These are phyloP conservation scores for Sandelia bainsii DNA, from an alignment of 2,797 vertebrate species.

Conservation along the genomic window DNA sequence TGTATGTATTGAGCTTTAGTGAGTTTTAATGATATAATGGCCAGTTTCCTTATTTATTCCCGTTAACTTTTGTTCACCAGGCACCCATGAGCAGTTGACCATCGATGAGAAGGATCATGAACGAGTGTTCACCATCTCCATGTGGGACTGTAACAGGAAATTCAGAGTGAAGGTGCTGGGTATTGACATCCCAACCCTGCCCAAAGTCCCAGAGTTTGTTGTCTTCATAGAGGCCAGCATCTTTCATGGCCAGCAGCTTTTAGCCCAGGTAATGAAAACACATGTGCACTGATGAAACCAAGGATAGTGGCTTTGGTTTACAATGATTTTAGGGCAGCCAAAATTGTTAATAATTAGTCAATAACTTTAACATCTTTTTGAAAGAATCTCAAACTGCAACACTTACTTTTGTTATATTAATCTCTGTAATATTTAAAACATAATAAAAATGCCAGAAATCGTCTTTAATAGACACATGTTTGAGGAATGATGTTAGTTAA, in stretches of 20 bases:
- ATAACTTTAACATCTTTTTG: no score
- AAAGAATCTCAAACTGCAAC: no score
- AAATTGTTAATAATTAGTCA: neutral
- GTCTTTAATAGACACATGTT: no score
- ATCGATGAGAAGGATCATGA: conserved; percentile 96
- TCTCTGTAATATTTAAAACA: no score
- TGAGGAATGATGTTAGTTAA: no score
- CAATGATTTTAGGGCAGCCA: neutral
- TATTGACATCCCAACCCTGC: conserved; percentile 93
- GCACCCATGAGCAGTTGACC: conserved; percentile 95
- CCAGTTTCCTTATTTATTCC: neutral
- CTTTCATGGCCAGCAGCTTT: conserved; percentile 95
- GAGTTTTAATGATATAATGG: neutral
- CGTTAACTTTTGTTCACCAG: conserved; percentile 52
- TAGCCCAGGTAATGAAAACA: conserved; percentile 84
- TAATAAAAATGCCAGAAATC: no score
- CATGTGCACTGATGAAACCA: no score
- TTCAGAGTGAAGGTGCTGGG: conserved; percentile 96
- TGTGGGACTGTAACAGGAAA: conserved; percentile 98
- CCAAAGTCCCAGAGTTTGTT: conserved; percentile 90
- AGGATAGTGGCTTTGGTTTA: neutral
- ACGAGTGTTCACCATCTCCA: conserved; percentile 94
- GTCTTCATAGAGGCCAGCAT: conserved; percentile 97
- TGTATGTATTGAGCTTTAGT: neutral
- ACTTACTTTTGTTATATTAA: no score